These are phyloP conservation scores for Danio kyathit DNA, from an alignment of 2,797 vertebrate genomes.

Conservation along the genomic window DNA sequence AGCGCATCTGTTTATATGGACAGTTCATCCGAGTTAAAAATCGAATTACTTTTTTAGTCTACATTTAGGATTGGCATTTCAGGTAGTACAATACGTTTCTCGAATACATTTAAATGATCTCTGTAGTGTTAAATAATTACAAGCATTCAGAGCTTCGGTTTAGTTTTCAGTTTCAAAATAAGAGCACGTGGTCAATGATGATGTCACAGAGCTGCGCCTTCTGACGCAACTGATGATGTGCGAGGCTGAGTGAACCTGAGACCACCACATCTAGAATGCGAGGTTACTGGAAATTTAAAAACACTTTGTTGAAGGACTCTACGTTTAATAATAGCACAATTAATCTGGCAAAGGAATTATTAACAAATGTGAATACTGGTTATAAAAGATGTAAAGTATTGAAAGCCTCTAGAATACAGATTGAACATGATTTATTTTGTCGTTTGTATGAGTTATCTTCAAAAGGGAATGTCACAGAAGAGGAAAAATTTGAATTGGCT, in stretches of 20 bases:
- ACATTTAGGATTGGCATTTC: not conserved
- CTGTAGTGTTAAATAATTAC: not conserved
- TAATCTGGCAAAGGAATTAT: not conserved
- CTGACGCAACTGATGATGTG: conserved; percentile 2
- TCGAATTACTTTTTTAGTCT: not conserved
- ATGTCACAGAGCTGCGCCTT: not conserved
- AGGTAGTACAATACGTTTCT: not conserved
- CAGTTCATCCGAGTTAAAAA: not conserved
- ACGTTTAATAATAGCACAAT: not conserved
- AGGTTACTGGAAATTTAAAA: not conserved
- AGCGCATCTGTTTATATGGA: not conserved
- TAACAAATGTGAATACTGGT: not conserved
- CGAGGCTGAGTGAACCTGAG: conserved; percentile 19
- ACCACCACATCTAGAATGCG: not conserved
- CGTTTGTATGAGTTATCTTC: not conserved
- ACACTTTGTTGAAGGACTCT: not conserved
- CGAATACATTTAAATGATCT: not conserved
- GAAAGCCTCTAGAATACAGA: not conserved
- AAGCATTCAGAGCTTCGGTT: not conserved
- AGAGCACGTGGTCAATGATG: conserved; percentile 32
- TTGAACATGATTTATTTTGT: not conserved
- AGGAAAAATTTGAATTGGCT: too few relatives aligned
- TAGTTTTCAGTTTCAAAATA: not conserved
- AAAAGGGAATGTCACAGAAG: not conserved
- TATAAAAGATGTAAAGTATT: not conserved